Conservation (phyloP, 2,113 vertebrate genomes). For the Tichodroma muraria region DNA sequence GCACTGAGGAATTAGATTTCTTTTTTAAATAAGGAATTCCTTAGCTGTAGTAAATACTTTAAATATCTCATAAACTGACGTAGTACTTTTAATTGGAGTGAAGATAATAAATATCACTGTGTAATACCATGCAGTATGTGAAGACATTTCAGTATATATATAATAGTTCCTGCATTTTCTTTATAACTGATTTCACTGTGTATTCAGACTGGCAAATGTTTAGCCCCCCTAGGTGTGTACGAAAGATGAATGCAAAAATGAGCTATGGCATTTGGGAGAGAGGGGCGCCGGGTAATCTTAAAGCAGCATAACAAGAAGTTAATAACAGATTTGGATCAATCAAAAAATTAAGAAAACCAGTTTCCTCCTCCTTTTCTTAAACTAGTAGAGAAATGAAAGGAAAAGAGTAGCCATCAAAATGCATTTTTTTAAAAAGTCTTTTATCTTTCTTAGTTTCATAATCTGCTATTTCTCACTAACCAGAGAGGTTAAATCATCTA, state of each 20-base stretch:
- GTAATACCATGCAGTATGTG: neutral
- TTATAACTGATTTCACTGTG: neutral
- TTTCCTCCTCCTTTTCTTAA: neutral
- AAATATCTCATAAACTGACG: neutral
- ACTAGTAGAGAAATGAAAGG: neutral
- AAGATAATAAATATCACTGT: neutral
- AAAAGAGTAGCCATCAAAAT: neutral
- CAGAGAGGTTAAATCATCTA: neutral
- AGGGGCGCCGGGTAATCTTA: neutral
- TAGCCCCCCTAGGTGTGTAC: rapidly evolving
- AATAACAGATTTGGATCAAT: neutral
- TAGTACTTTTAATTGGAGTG: neutral
- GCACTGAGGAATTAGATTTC: neutral
- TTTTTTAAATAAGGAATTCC: neutral
- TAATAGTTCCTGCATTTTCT: neutral
- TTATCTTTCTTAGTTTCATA: neutral
- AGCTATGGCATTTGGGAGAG: neutral
- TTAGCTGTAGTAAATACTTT: neutral
- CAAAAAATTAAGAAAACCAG: neutral
- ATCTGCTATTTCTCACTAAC: neutral
- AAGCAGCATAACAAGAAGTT: neutral
- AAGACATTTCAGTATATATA: neutral
- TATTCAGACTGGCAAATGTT: neutral
- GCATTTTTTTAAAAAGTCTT: neutral
- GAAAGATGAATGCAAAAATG: neutral